Evolutionary conservation across 1,140 invertebrate genomes (phyloP).

Genomic region (Cydia splendana): DNA sequence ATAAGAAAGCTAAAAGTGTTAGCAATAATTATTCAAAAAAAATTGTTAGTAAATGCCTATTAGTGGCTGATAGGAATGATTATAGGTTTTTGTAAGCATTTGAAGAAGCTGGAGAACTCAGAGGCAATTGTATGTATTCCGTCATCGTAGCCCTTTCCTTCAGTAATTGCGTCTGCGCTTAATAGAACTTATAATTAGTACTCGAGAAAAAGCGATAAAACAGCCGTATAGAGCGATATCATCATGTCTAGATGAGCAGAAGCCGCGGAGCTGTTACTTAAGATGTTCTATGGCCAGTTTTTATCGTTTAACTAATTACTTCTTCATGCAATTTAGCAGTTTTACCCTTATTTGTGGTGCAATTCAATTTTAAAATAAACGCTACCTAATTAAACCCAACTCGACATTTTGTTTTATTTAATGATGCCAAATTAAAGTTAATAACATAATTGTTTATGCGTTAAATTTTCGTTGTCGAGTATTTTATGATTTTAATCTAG

Average conservation of each 20-base stretch:
- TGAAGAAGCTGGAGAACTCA: not conserved
- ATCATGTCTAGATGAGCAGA: not conserved
- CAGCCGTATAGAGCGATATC: not conserved
- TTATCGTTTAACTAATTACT: constrained; percentile 21
- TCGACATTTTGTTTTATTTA: constrained; percentile 33
- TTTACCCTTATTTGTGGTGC: not conserved
- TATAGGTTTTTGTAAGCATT: not conserved
- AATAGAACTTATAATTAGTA: constrained; percentile 9
- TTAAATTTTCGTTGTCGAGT: constrained; percentile 26
- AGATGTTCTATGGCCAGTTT: constrained; percentile 11
- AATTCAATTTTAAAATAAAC: constrained; percentile 18
- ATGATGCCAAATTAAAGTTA: constrained; percentile 29
- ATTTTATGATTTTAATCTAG: not conserved
- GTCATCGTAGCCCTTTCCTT: not conserved
- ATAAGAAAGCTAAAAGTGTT: too few species aligned
- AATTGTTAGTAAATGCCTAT: too few species aligned
- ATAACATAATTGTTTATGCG: constrained; percentile 25
- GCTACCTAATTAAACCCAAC: constrained; percentile 9
- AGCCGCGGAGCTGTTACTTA: not conserved
- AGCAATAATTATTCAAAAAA: too few species aligned
- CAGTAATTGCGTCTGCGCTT: not conserved
- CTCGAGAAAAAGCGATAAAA: not conserved
- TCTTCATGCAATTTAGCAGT: constrained; percentile 26
- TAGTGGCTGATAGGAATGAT: not conserved
- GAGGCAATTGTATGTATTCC: not conserved